Conservation (phyloP, 1,140 invertebrate genomes). For the Drosophila littoralis region DNA sequence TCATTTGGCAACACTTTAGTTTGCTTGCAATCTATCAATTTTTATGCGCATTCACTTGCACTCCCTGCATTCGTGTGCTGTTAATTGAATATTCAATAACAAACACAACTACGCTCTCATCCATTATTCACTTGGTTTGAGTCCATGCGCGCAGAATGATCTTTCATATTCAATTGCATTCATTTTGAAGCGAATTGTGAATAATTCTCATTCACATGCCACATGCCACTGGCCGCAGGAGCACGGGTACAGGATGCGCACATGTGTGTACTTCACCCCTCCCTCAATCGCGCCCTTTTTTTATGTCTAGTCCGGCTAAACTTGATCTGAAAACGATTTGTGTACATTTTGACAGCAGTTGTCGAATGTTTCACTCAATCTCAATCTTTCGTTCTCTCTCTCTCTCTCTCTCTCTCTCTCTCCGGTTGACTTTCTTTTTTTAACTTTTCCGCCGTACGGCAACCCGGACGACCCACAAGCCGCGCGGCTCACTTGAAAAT, state of each 20-base stretch:
- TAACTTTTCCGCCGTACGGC: neutral
- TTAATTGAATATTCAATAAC: slow-evolving; percentile 11
- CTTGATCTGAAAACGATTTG: slow-evolving; percentile 63
- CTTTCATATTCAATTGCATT: slow-evolving; percentile 5
- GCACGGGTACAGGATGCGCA: neutral
- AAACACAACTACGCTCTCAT: neutral
- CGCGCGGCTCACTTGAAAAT: slow-evolving; percentile 44
- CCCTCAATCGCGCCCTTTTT: neutral
- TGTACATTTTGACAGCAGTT: slow-evolving; percentile 59
- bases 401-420: slow-evolving; percentile 34
- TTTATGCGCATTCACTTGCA: neutral
- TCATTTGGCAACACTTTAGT: neutral
- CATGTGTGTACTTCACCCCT: neutral
- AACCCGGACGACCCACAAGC: neutral
- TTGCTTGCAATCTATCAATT: neutral
- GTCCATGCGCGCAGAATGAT: slow-evolving; percentile 9
- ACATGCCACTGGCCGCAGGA: neutral
- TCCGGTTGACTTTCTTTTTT: neutral
- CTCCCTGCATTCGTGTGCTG: neutral
- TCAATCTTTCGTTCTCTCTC: slow-evolving; percentile 36
- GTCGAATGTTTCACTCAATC: neutral
- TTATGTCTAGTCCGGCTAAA: neutral
- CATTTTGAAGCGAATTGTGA: neutral
- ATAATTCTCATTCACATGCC: neutral
- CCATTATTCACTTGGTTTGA: slow-evolving; percentile 1